A percentile compares a stretch with the other conserved stretches of the same genome.
Evolutionary conservation across 2,888 invertebrate species (phyloP).

Genomic region (Cremastobaeus sp.): DNA sequence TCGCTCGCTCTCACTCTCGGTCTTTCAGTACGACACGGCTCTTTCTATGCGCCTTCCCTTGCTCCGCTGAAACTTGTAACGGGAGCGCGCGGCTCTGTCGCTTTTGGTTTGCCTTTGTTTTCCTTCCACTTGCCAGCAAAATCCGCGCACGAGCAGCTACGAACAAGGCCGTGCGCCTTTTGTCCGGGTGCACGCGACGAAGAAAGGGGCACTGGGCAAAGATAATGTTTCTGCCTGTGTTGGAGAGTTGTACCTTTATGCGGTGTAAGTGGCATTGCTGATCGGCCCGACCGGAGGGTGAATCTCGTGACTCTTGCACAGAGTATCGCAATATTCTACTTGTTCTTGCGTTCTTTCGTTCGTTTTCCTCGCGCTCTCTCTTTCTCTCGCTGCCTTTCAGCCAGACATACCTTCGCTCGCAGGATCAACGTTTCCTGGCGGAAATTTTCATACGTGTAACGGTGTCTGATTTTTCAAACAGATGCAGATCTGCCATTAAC

Average conservation of each 20-base stretch:
- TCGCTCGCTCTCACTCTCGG: conserved; percentile 3
- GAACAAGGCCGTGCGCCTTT: conserved; percentile 61
- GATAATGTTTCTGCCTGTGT: conserved; percentile 62
- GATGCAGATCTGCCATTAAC: too few species aligned
- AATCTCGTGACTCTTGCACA: conserved; percentile 47
- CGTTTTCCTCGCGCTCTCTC: not conserved
- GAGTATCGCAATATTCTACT: conserved; percentile 27
- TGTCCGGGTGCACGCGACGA: conserved; percentile 60
- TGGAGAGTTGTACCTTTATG: conserved; percentile 59
- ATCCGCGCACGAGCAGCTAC: conserved; percentile 55
- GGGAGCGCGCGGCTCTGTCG: conserved; percentile 58
- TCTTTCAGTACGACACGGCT: conserved; percentile 23
- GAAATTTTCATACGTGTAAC: too few species aligned
- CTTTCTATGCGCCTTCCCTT: conserved; percentile 33
- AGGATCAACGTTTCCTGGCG: too few species aligned
- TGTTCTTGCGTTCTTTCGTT: conserved; percentile 21
- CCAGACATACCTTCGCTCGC: too few species aligned
- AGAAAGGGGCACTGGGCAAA: conserved; percentile 45
- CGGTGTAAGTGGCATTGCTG: conserved; percentile 50
- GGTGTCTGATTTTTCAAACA: too few species aligned
- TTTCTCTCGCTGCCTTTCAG: too few species aligned
- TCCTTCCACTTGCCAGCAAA: conserved; percentile 66
- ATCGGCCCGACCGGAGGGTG: conserved; percentile 41
- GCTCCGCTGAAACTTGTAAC: conserved; percentile 9
- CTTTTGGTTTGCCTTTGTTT: conserved; percentile 66